Base-by-base conservation (phyloP, 2,888 invertebrate genomes). In the Ochropleura leucogaster region DNA sequence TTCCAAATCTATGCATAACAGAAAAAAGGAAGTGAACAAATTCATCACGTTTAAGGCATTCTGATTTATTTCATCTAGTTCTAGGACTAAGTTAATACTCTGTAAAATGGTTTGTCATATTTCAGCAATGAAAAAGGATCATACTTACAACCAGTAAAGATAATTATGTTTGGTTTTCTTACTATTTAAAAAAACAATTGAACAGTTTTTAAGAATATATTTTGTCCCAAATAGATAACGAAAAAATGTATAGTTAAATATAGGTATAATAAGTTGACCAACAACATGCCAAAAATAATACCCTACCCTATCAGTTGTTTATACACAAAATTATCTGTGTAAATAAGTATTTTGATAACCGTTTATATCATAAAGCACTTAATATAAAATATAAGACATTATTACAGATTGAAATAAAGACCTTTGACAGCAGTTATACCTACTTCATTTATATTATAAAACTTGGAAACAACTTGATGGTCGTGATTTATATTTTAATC, bases 291-390 rank as follows among this genome's bases (percentile, higher is more conserved):
- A 65, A 60, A 73, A 74, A 74, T 67, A 65, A 80, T 67, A 74
- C 59, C 59, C 49, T 65, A 77, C n/a, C n/a, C 42, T 59, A 81
- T 81, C 78, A n/a, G 47, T 81, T 81, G 77, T 78, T 59, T 64
- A 78, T 57, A 75, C 12, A 81, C 67, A 81, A 71, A 78, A 59
- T 72, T 67, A 82, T 82, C 64, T 16, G 40, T 42, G 47, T 63
- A 80, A 76, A 79, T 81, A 77, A 68, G 20, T 64, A 75, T 64
- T 81, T 59, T 16, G 79, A 79, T 73, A 81, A 79, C 59, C 5
- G 12, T 6, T 57, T 51, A 4, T 63, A 68, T 63, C n/a, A 55
- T 55, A 12, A 10, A 59, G 57, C 18, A 49, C 20, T 49, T n/a
- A 62, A 81, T 68, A 83, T 68, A 53, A 60, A 70, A 60, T 57